Base-by-base conservation (phyloP, 2,888 invertebrate genomes). In the Tricholauxania praeusta region DNA sequence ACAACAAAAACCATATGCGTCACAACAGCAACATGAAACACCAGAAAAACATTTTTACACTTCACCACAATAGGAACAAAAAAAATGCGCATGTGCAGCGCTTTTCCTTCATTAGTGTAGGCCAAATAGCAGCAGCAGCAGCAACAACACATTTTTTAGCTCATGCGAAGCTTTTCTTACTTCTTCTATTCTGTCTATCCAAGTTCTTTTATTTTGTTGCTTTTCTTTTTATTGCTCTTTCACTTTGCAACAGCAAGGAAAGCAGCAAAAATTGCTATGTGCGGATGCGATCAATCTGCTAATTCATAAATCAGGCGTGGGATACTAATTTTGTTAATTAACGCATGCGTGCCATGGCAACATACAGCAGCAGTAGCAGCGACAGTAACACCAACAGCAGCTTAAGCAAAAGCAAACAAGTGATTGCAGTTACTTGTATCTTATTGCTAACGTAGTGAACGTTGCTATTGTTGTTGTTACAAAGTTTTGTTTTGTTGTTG, bases 231-330 rank as follows among this genome's bases (percentile, higher is more conserved):
- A 39, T 39, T 10, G 10, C 32, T 28, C 60, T 49, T 63, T 49
- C 48, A 49, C 49, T 15, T 19, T 17, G 15, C 64, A 65, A 52
- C 14, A 55, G 19, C 48, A 67, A 14, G 63, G 15, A 32, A 22
- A 60, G 10, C 14, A 15, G 51, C 3, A 15, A 53, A 17, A 10
- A 62, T 12, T n/a, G 15, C 60, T 62, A 17, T 62, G 68, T 15
- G 49, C 59, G 59, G 68, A 47, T 69, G 28, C 48, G 57, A 69
- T 57, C 60, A 49, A 63, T 63, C 62, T 77, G 81, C 78, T 82
- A 82, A 82, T 80, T 81, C 78, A 80, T 79, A 80, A 81, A 82
- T 79, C 80, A 81, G 80, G 83, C 82, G 82, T 83, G 83, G 82
- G 83, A 79, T 82, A 79, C 79, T 80, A 80, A 80, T 82, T 80